These are phyloP conservation scores for Spheniscus mendiculus DNA, from an alignment of 2,113 vertebrate genomes.

Conservation along the genomic window DNA sequence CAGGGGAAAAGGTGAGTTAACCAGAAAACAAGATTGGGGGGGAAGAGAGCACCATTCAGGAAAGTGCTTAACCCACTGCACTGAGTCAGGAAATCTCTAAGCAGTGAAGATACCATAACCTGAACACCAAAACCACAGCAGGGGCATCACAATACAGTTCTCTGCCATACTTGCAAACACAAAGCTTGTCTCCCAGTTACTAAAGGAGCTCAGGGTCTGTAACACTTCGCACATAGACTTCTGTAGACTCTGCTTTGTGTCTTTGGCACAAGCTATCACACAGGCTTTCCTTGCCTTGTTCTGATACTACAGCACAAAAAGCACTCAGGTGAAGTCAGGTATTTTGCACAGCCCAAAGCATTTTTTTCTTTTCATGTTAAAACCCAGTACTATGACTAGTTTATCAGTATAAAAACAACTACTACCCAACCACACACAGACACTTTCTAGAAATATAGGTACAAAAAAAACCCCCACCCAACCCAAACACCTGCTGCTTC, in stretches of 20 bases:
- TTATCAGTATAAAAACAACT: background rate
- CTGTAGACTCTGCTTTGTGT: fast-evolving
- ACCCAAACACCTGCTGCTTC: too few species aligned
- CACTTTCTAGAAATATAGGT: fast-evolving
- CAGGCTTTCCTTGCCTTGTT: background rate
- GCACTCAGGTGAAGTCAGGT: background rate
- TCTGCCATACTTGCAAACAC: background rate
- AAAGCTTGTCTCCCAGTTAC: background rate
- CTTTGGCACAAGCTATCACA: background rate
- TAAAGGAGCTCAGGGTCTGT: background rate
- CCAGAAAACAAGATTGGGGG: fast-evolving
- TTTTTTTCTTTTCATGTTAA: background rate
- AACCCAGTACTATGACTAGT: fast-evolving
- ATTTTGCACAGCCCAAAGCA: background rate
- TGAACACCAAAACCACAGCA: background rate
- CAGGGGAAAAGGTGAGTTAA: background rate
- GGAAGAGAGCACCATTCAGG: background rate
- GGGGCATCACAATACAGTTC: background rate
- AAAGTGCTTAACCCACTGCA: background rate
- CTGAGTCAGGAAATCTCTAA: background rate
- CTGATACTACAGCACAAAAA: background rate
- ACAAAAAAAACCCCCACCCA: background rate
- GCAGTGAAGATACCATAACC: background rate
- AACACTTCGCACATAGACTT: fast-evolving
- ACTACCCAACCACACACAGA: fast-evolving